Evolutionary conservation across 2,113 vertebrate species (phyloP).

Genomic region (Nematolebias whitei): DNA sequence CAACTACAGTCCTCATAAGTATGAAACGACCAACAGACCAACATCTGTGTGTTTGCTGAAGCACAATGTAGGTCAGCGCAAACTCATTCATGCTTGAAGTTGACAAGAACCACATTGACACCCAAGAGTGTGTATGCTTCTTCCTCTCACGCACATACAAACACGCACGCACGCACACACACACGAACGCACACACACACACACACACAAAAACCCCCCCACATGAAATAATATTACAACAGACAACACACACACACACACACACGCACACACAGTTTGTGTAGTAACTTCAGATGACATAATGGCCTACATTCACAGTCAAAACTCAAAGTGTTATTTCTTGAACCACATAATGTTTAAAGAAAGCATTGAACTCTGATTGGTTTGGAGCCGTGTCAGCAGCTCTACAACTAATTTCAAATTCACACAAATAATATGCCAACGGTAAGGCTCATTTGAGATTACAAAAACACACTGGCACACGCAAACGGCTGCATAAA

Average conservation of each 20-base stretch:
- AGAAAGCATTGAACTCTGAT: constrained; percentile 1
- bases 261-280: constrained; percentile 16
- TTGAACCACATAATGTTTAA: background rate
- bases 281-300: constrained; percentile 19
- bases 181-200: too few species aligned
- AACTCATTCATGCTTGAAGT: constrained; percentile 63
- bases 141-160: background rate
- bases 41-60: constrained; percentile 23
- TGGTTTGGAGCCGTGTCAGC: background rate
- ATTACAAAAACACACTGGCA: background rate
- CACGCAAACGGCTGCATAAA: background rate
- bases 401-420: background rate
- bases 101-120: constrained; percentile 63
- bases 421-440: background rate
- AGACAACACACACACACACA: constrained; percentile 1
- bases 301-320: constrained; percentile 20
- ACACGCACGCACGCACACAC: constrained; percentile 3
- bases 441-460: background rate
- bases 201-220: too few species aligned
- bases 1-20: background rate
- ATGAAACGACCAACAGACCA: background rate
- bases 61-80: constrained; percentile 66
- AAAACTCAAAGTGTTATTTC: background rate
- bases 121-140: constrained; percentile 16
- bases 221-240: background rate